These are phyloP conservation scores for Microtus richardsoni DNA, from an alignment of 2,113 vertebrate genomes.

Conservation along the genomic window DNA sequence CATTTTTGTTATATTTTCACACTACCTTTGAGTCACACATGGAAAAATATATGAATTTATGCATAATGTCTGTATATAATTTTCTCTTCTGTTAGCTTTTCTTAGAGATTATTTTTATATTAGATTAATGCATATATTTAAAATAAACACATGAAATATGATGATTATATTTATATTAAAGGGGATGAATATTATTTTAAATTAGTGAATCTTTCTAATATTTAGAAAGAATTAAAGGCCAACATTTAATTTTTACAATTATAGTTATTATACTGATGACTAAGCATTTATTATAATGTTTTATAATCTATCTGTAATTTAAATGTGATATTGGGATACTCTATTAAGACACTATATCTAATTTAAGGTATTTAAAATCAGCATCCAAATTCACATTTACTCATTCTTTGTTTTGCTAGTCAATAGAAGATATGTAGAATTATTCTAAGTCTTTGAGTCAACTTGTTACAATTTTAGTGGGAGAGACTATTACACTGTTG, in stretches of 20 bases:
- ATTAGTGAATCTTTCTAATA: background rate
- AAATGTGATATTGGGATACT: conserved; percentile 1
- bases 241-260: background rate
- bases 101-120: background rate
- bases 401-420: background rate
- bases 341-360: background rate
- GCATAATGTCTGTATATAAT: background rate
- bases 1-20: background rate
- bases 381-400: background rate
- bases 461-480: background rate
- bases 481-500: background rate
- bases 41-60: background rate
- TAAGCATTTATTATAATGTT: background rate
- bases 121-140: background rate
- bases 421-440: background rate
- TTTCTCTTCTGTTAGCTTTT: background rate
- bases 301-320: background rate
- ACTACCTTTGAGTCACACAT: background rate
- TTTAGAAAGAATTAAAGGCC: background rate
- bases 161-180: background rate
- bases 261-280: background rate
- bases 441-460: background rate
- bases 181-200: background rate
- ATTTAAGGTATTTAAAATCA: background rate
- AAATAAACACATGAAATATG: background rate